Percentiles rank a stretch among this genome's conserved stretches.
Conservation (phyloP, 2,797 vertebrate genomes). For the Chromis chromis region DNA sequence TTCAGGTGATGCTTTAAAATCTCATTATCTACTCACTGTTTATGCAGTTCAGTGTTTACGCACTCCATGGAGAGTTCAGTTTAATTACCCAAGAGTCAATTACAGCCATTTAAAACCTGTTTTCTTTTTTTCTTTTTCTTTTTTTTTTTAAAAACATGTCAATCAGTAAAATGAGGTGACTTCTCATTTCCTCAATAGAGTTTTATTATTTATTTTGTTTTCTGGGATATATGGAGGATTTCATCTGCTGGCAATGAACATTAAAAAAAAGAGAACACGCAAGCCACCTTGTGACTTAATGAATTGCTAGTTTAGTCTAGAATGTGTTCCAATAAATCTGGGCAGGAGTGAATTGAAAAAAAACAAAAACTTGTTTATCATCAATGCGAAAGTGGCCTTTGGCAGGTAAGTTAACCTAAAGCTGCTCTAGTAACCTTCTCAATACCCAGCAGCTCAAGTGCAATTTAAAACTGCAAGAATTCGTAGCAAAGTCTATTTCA, state of each 20-base stretch:
- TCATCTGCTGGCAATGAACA: neutral
- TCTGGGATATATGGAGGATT: neutral
- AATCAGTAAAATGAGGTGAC: slow-evolving; percentile 47
- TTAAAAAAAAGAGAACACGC: too few species aligned
- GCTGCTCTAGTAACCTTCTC: too few species aligned
- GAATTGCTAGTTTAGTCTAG: neutral
- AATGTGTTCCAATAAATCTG: slow-evolving; percentile 1
- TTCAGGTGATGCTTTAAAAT: slow-evolving; percentile 65
- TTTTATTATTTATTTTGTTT: slow-evolving; percentile 25
- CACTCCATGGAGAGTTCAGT: slow-evolving; percentile 46
- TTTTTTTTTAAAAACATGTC: slow-evolving; percentile 31
- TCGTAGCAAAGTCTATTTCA: too few species aligned
- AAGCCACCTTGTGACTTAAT: too few species aligned
- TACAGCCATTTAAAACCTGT: slow-evolving; percentile 57
- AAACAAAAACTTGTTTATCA: neutral
- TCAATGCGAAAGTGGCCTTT: too few species aligned
- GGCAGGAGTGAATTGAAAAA: neutral
- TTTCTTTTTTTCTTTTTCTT: slow-evolving; percentile 9
- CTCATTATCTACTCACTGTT: slow-evolving; percentile 62
- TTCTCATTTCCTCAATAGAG: slow-evolving; percentile 30
- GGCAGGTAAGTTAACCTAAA: too few species aligned
- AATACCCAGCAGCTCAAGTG: too few species aligned
- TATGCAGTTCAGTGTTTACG: slow-evolving; percentile 56
- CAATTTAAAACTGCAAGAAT: too few species aligned
- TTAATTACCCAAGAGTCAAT: slow-evolving; percentile 66